Evolutionary conservation across 2,113 vertebrate genomes (phyloP).

Genomic region (Poicephalus gulielmi): DNA sequence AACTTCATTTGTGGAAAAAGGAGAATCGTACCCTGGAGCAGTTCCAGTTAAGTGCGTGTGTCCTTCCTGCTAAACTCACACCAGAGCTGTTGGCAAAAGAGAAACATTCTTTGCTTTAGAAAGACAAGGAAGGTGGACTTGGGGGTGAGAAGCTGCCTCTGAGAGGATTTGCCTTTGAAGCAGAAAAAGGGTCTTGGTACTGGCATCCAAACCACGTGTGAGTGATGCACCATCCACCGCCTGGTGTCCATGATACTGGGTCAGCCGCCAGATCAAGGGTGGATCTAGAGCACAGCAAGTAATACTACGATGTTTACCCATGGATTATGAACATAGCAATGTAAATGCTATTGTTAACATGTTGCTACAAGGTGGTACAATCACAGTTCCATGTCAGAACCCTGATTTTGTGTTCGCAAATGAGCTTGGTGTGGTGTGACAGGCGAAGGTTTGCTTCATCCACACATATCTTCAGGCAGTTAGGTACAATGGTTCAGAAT

Average conservation of each 20-base stretch:
- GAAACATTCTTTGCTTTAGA: background rate
- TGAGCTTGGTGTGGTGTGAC: background rate
- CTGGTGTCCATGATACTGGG: background rate
- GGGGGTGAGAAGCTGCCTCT: background rate
- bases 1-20: background rate
- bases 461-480: background rate
- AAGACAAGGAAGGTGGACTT: background rate
- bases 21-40: background rate
- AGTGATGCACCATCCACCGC: accelerated
- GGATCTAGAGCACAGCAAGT: background rate
- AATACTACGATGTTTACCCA: background rate
- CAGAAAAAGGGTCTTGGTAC: too few relatives aligned
- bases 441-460: background rate
- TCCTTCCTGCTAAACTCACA: background rate
- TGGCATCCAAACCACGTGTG: background rate
- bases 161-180: background rate
- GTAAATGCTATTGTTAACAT: background rate
- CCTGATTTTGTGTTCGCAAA: background rate
- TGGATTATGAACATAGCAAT: background rate
- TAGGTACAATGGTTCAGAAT: background rate
- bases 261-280: background rate
- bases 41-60: background rate
- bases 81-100: accelerated
- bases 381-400: background rate
- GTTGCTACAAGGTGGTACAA: background rate